Evolutionary conservation across 1,140 invertebrate species (phyloP).

Genomic region (Oreohelix idahoensis): DNA sequence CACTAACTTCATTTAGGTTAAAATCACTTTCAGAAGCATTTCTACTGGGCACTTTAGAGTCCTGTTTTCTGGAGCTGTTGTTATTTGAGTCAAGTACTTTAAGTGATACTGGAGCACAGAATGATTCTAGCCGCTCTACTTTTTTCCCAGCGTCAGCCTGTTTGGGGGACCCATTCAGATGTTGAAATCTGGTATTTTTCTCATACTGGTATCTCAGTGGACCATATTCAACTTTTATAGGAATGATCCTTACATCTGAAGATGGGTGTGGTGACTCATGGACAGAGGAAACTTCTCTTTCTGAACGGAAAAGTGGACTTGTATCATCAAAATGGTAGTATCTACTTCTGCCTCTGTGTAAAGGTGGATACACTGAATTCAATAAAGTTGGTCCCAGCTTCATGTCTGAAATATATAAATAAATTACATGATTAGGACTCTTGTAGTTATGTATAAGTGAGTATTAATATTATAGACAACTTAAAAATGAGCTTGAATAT

Average conservation of each 20-base stretch:
- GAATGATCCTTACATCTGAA: not conserved
- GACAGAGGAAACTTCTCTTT: not conserved
- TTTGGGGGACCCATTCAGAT: not conserved
- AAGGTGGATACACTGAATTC: not conserved
- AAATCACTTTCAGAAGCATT: not conserved
- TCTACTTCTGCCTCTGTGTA: not conserved
- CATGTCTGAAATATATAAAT: slow-evolving; percentile 18
- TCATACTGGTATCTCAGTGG: not conserved
- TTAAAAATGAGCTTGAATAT: no score
- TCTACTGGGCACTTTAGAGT: not conserved
- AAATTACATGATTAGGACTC: no score
- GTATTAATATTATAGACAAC: no score
- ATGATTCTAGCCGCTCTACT: not conserved
- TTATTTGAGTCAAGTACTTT: not conserved
- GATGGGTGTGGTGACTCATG: not conserved
- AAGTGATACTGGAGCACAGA: not conserved
- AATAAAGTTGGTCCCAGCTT: not conserved
- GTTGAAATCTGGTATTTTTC: not conserved
- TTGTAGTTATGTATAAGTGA: no score
- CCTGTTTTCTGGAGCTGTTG: not conserved
- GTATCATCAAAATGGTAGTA: not conserved
- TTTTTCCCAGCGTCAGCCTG: not conserved
- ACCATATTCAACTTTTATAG: not conserved
- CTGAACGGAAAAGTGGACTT: not conserved
- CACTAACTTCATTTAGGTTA: not conserved